These are phyloP conservation scores for Tadarida brasiliensis DNA, from an alignment of 2,797 vertebrate genomes.

Conservation along the genomic window DNA sequence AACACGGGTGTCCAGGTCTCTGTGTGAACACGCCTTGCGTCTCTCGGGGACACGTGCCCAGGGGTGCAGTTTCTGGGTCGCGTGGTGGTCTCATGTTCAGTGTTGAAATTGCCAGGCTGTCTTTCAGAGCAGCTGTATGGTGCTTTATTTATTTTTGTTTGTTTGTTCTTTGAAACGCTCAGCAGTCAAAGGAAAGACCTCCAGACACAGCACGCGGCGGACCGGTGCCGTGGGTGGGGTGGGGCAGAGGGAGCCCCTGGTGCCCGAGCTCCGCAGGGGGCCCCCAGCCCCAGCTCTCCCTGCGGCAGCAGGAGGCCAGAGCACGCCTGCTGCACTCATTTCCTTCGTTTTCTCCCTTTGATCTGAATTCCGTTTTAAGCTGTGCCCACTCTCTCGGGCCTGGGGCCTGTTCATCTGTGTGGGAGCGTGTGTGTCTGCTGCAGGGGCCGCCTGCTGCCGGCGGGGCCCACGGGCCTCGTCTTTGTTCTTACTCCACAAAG, in stretches of 20 bases:
- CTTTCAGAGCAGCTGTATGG: background rate
- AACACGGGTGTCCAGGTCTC: background rate
- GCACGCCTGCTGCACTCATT: background rate
- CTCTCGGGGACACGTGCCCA: background rate
- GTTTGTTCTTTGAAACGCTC: background rate
- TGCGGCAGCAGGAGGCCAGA: background rate
- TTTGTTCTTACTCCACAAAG: background rate
- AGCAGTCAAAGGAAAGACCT: background rate
- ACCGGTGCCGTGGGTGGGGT: accelerated
- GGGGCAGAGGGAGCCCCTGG: background rate
- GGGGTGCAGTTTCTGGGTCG: background rate
- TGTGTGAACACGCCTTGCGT: background rate
- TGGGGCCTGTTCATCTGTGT: background rate
- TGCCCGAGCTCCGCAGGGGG: background rate
- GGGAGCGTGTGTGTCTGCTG: background rate
- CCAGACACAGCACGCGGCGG: accelerated
- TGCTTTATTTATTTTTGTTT: background rate
- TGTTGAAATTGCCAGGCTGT: background rate
- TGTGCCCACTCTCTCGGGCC: background rate
- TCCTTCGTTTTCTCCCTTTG: background rate
- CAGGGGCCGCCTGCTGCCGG: background rate
- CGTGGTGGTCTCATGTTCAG: background rate
- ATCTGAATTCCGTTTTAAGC: background rate
- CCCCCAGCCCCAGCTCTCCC: background rate
- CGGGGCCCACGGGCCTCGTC: accelerated